These are phyloP conservation scores for Periplaneta americana DNA, from an alignment of 1,140 invertebrate genomes.

Conservation along the genomic window DNA sequence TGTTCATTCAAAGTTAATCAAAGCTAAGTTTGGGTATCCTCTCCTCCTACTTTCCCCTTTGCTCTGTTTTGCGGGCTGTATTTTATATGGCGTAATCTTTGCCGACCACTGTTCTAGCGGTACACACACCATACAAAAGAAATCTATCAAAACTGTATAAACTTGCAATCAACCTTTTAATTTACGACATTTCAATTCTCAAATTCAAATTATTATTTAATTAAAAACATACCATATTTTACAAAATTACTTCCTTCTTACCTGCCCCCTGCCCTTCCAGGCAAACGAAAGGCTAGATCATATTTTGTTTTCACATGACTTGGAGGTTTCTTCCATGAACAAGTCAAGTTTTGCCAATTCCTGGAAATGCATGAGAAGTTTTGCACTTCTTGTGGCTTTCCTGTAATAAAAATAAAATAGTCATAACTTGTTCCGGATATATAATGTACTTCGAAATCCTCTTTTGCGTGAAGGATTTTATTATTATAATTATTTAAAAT, in stretches of 20 bases:
- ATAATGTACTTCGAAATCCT: neutral
- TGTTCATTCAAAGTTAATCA: too few species aligned
- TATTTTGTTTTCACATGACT: constrained; percentile 50
- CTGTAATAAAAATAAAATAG: constrained; percentile 12
- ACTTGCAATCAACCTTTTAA: too few species aligned
- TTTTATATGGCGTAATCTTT: too few species aligned
- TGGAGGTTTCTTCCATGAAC: constrained; percentile 50
- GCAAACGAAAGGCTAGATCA: constrained; percentile 20
- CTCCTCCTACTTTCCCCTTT: too few species aligned
- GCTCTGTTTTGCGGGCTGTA: too few species aligned
- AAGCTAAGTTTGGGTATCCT: too few species aligned
- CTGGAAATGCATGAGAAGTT: constrained; percentile 59
- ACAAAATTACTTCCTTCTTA: neutral
- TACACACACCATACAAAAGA: too few species aligned
- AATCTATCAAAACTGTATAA: too few species aligned
- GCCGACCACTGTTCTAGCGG: too few species aligned
- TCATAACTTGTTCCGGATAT: neutral
- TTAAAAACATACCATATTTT: neutral
- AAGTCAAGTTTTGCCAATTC: constrained; percentile 59
- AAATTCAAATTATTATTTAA: too few species aligned
- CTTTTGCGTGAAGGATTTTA: neutral
- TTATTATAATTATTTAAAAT: neutral
- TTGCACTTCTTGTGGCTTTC: constrained; percentile 45
- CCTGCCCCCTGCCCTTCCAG: constrained; percentile 3
- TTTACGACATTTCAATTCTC: too few species aligned